Percentiles rank a stretch among this genome's conserved stretches.
These are phyloP conservation scores for Paedocypris micromegethes DNA, from an alignment of 2,797 vertebrate species.

Conservation along the genomic window DNA sequence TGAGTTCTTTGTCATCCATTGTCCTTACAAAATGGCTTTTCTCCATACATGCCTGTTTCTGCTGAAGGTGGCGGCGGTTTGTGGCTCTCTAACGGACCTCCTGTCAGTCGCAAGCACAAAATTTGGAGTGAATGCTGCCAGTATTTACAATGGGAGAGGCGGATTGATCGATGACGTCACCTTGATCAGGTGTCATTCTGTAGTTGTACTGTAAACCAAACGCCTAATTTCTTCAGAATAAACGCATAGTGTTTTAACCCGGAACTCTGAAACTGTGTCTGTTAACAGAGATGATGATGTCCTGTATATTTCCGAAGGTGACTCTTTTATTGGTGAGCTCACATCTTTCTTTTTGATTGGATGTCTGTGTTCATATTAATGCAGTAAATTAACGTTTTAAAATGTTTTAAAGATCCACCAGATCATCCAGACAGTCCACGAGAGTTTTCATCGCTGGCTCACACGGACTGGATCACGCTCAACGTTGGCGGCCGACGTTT, in stretches of 20 bases:
- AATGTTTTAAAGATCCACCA: conserved; percentile 57
- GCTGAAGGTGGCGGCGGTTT: conserved; percentile 80
- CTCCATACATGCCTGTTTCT: background rate
- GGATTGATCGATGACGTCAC: conserved; percentile 86
- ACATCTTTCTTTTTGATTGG: background rate
- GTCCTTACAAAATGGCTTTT: background rate
- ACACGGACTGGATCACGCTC: conserved; percentile 86
- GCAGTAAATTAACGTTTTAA: background rate
- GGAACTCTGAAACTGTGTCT: conserved; percentile 1
- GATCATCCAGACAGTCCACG: conserved; percentile 61
- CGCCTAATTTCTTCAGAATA: background rate
- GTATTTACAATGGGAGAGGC: conserved; percentile 81
- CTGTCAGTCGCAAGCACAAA: conserved; percentile 80
- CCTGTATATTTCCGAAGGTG: conserved; percentile 82
- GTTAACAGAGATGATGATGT: conserved; percentile 81
- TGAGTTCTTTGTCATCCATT: conserved; percentile 43
- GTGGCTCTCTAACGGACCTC: conserved; percentile 80
- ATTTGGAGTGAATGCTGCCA: conserved; percentile 80
- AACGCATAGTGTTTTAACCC: background rate
- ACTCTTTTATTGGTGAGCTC: conserved; percentile 76
- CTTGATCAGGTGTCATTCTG: conserved; percentile 73
- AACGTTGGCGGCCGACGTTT: conserved; percentile 87
- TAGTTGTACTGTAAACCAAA: background rate
- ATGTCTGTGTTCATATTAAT: background rate
- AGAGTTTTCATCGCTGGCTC: conserved; percentile 61